Conservation (phyloP, 2,888 invertebrate genomes). For the Athrips mouffetella region DNA sequence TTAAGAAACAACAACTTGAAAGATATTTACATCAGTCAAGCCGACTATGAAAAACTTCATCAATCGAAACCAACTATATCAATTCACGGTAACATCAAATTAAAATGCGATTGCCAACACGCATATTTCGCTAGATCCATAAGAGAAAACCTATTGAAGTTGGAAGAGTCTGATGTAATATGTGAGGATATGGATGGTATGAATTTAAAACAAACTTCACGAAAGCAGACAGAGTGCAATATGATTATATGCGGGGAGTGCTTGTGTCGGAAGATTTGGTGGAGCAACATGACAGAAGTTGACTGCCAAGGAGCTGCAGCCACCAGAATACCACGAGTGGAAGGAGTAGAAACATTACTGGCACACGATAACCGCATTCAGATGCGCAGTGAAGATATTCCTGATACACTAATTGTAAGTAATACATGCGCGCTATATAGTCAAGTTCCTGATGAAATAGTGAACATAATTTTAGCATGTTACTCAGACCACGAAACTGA, state of each 20-base stretch:
- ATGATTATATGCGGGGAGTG: background rate
- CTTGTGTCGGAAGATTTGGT: background rate
- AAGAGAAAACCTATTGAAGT: background rate
- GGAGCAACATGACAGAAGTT: background rate
- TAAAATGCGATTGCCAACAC: background rate
- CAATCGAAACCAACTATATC: background rate
- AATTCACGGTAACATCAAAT: background rate
- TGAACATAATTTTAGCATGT: too few relatives aligned
- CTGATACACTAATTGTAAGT: background rate
- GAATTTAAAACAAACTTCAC: background rate
- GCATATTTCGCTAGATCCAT: background rate
- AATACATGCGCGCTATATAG: background rate
- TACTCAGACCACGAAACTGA: too few relatives aligned
- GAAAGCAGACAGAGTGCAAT: background rate
- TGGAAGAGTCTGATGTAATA: background rate
- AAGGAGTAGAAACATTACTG: background rate
- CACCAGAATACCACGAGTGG: background rate
- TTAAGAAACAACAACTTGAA: background rate
- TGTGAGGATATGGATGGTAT: background rate
- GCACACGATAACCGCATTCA: background rate
- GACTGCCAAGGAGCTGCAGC: background rate
- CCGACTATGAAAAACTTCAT: background rate
- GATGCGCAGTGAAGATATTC: background rate
- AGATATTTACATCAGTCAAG: background rate
- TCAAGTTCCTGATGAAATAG: too few relatives aligned